phyloP scores from a whole-genome alignment of 92 coral and sea anemone genomes.

The Ricordea florida region DNA sequence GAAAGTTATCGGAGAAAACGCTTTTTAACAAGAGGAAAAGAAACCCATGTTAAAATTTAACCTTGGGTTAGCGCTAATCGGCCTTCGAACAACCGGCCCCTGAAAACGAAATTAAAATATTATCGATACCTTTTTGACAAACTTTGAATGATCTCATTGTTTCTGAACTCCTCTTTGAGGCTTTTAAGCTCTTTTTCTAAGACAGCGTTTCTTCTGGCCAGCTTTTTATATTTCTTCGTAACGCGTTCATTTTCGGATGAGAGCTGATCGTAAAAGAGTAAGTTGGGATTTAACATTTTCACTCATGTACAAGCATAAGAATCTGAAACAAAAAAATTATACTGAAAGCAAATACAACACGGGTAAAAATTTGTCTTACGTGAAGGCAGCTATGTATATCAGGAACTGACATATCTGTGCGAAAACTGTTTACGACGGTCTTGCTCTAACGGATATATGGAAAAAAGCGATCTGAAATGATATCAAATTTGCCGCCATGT shows the following conservation, averaged over 20 bases:
- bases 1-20: too few relatives aligned
- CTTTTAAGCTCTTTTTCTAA: constrained; percentile 72
- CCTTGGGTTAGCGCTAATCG: too few relatives aligned
- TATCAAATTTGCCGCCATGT: constrained; percentile 33
- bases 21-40: too few relatives aligned
- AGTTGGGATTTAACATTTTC: not conserved
- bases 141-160: constrained; percentile 27
- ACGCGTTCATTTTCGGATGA: constrained; percentile 88
- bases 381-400: constrained; percentile 75
- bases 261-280: constrained; percentile 36
- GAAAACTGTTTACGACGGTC: not conserved
- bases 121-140: constrained; percentile 53
- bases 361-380: constrained; percentile 34
- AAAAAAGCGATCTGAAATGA: not conserved
- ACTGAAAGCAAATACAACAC: not conserved
- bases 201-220: constrained; percentile 59
- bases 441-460: not conserved
- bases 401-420: constrained; percentile 65
- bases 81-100: too few relatives aligned
- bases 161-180: constrained; percentile 57
- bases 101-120: not conserved
- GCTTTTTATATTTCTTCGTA: constrained; percentile 78
- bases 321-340: not conserved
- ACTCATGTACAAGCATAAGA: too few relatives aligned
- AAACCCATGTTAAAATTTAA: too few relatives aligned